phyloP scores from a whole-genome alignment of 2,888 invertebrate genomes.

The Heliconius ethilla region DNA sequence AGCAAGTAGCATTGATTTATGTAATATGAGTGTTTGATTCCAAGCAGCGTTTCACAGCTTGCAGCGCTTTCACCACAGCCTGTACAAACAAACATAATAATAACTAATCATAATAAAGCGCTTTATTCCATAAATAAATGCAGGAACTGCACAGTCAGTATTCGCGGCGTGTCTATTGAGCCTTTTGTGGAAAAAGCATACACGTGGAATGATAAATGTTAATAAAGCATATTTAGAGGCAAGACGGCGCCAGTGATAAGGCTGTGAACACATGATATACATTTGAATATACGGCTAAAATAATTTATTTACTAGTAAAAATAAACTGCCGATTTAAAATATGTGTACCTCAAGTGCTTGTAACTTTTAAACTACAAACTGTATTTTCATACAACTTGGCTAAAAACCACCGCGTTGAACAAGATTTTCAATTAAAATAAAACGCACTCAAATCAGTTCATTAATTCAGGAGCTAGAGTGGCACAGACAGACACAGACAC shows the following conservation, averaged over 20 bases:
- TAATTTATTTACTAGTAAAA: not conserved
- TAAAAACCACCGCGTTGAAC: too few relatives aligned
- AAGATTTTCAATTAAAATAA: too few relatives aligned
- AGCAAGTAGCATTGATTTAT: constrained; percentile 49
- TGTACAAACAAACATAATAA: not conserved
- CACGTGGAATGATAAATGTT: constrained; percentile 61
- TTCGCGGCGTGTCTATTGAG: constrained; percentile 44
- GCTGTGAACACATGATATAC: constrained; percentile 28
- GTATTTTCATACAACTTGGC: too few relatives aligned
- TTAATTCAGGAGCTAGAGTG: too few relatives aligned
- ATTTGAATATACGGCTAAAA: constrained; percentile 5
- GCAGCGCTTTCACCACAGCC: constrained; percentile 5
- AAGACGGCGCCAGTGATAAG: constrained; percentile 42
- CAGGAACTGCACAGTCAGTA: constrained; percentile 37
- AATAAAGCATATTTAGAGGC: constrained; percentile 38
- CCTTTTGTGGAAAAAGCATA: constrained; percentile 67
- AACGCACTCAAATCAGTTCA: too few relatives aligned
- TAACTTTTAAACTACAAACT: not conserved
- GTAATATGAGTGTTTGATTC: constrained; percentile 47
- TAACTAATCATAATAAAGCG: constrained; percentile 22
- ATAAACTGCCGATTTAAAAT: not conserved
- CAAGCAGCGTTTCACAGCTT: not conserved
- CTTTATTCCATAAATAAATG: constrained; percentile 29
- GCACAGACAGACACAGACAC: too few relatives aligned
- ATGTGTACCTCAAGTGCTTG: too few relatives aligned